phyloP scores from a whole-genome alignment of 1,140 invertebrate genomes.

The Whitmania pigra region DNA sequence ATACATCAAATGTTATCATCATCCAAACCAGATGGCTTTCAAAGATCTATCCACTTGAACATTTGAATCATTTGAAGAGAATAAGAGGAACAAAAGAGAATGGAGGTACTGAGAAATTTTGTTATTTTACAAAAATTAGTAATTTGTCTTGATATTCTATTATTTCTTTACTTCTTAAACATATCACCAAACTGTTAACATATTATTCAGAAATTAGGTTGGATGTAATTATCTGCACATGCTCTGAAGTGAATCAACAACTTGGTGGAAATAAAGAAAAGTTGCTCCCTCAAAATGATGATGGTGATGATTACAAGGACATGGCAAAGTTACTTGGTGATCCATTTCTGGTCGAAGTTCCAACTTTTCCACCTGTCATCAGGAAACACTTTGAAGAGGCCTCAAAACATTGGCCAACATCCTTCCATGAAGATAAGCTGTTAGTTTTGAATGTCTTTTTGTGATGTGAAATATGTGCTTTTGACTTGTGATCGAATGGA shows the following conservation, averaged over 20 bases:
- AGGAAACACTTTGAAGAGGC: slow-evolving; percentile 55
- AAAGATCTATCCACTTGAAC: neutral
- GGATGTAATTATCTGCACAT: slow-evolving; percentile 17
- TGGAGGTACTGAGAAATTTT: neutral
- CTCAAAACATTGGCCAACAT: slow-evolving; percentile 62
- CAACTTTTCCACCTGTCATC: slow-evolving; percentile 50
- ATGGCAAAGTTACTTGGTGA: slow-evolving; percentile 20
- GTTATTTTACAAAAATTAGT: too few relatives aligned
- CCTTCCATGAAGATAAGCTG: slow-evolving; percentile 57
- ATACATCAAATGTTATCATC: too few relatives aligned
- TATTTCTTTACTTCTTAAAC: too few relatives aligned
- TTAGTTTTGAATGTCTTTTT: slow-evolving; percentile 18
- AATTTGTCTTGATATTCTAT: too few relatives aligned
- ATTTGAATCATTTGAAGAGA: slow-evolving; percentile 20
- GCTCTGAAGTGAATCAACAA: neutral
- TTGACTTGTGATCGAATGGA: too few relatives aligned
- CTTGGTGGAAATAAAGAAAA: slow-evolving; percentile 6
- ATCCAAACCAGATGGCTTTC: neutral
- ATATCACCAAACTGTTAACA: too few relatives aligned
- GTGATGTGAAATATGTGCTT: too few relatives aligned
- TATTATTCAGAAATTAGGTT: slow-evolving; percentile 3
- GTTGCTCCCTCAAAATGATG: neutral
- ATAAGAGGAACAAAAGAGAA: slow-evolving; percentile 6
- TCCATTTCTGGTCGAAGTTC: slow-evolving; percentile 44
- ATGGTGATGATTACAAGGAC: neutral